Evolutionary conservation across 2,888 invertebrate species (phyloP).

Genomic region (Epinotia brunnichana): DNA sequence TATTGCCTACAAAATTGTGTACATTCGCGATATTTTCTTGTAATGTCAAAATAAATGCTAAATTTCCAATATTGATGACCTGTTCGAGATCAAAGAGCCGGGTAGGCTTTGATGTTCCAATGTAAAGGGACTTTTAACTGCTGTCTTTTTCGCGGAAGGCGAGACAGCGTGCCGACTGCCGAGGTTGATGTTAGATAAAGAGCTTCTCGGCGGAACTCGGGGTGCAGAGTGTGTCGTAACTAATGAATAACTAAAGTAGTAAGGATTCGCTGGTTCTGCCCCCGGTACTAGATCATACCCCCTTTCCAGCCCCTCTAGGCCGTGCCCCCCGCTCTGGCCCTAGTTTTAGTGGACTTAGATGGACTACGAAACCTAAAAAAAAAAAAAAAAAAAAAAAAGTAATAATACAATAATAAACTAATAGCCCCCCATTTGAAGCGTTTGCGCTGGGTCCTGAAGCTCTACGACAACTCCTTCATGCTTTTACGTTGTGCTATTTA

Average conservation of each 20-base stretch:
- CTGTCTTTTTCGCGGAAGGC: conserved; percentile 67
- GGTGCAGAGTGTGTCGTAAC: conserved; percentile 50
- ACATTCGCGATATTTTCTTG: conserved; percentile 28
- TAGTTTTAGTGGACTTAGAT: no score
- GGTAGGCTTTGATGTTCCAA: conserved; percentile 78
- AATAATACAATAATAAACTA: no score
- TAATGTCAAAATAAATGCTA: conserved; percentile 52
- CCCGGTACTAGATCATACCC: no score
- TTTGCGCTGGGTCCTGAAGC: no score
- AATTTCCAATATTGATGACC: conserved; percentile 74
- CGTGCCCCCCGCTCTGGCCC: no score
- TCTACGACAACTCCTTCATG: no score
- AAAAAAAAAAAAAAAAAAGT: no score
- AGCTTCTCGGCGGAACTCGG: conserved; percentile 28
- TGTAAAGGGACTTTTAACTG: conserved; percentile 69
- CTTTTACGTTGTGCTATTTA: no score
- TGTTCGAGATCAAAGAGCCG: conserved; percentile 73
- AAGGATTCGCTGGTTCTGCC: no score
- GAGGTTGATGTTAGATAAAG: conserved; percentile 5
- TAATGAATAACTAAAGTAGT: conserved; percentile 66
- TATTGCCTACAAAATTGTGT: conserved; percentile 9
- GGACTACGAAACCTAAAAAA: no score
- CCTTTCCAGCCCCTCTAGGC: no score
- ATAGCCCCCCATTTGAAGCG: no score
- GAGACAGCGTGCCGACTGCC: conserved; percentile 53